phyloP scores from a whole-genome alignment of 2,113 vertebrate genomes.

The Scomber scombrus region DNA sequence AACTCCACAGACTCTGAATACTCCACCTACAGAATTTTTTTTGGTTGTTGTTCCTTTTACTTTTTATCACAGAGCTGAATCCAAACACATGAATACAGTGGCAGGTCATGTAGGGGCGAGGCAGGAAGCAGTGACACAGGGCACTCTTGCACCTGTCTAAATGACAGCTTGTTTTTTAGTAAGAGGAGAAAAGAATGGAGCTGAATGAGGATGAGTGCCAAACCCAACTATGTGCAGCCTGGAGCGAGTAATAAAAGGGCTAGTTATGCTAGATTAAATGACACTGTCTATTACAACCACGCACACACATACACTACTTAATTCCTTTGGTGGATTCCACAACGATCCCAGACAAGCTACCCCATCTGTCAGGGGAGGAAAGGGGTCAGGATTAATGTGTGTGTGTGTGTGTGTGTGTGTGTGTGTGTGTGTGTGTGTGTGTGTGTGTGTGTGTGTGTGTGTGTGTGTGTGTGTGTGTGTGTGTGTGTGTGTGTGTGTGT shows the following conservation, averaged over 20 bases:
- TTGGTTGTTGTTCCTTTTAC: background rate
- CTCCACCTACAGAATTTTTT: background rate
- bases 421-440: too few species aligned
- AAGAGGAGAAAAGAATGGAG: background rate
- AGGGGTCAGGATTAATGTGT: slow-evolving; percentile 73
- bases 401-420: background rate
- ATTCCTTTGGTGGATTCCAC: slow-evolving; percentile 76
- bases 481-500: too few species aligned
- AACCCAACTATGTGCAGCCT: slow-evolving; percentile 50
- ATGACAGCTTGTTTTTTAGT: slow-evolving; percentile 21
- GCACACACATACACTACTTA: slow-evolving; percentile 46
- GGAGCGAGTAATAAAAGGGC: slow-evolving; percentile 49
- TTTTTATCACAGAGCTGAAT: slow-evolving; percentile 23
- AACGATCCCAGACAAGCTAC: slow-evolving; percentile 68
- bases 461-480: too few species aligned
- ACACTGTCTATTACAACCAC: slow-evolving; percentile 35
- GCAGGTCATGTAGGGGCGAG: slow-evolving; percentile 45
- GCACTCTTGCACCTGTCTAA: slow-evolving; percentile 29
- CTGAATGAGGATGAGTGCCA: slow-evolving; percentile 27
- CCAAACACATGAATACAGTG: slow-evolving; percentile 22
- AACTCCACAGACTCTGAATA: slow-evolving; percentile 14
- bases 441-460: too few species aligned
- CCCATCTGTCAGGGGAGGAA: slow-evolving; percentile 79
- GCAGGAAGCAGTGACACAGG: background rate
- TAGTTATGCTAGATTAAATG: slow-evolving; percentile 43